phyloP scores from a whole-genome alignment of 1,140 invertebrate species.

The Dolichoris vasculosae region DNA sequence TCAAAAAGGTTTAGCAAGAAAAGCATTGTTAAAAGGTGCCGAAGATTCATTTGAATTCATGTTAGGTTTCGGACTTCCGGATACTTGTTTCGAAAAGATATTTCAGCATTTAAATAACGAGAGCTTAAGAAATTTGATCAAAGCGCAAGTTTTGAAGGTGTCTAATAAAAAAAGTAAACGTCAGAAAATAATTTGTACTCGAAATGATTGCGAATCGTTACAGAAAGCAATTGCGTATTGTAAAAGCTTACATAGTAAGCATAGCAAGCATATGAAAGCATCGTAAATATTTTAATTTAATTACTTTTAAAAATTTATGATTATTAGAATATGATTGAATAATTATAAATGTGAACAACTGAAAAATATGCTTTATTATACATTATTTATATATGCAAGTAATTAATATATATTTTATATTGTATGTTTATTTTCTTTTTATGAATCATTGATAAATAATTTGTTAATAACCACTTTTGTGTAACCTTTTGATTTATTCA shows the following conservation, averaged over 20 bases:
- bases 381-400: no score
- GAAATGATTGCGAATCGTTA: conserved; percentile 9
- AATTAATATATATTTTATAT: no score
- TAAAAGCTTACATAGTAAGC: conserved; percentile 1
- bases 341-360: no score
- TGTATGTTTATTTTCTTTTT: no score
- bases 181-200: background rate
- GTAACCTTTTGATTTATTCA: no score
- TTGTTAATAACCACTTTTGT: no score
- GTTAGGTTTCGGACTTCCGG: conserved; percentile 10
- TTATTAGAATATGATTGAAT: background rate
- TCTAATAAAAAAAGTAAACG: background rate
- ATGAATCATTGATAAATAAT: no score
- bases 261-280: conserved; percentile 16
- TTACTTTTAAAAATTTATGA: background rate
- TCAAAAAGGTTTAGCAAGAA: conserved; percentile 36
- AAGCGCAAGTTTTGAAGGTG: conserved; percentile 8
- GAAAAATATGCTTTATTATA: no score
- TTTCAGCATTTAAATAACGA: conserved; percentile 29
- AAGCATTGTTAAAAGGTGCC: conserved; percentile 19
- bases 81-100: conserved; percentile 19
- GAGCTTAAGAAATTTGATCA: conserved; percentile 25
- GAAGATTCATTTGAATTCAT: conserved; percentile 31
- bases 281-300: background rate
- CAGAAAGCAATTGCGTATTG: conserved; percentile 35